Evolutionary conservation across 2,888 invertebrate genomes (phyloP).

Genomic region (Yponomeuta plumbellus): DNA sequence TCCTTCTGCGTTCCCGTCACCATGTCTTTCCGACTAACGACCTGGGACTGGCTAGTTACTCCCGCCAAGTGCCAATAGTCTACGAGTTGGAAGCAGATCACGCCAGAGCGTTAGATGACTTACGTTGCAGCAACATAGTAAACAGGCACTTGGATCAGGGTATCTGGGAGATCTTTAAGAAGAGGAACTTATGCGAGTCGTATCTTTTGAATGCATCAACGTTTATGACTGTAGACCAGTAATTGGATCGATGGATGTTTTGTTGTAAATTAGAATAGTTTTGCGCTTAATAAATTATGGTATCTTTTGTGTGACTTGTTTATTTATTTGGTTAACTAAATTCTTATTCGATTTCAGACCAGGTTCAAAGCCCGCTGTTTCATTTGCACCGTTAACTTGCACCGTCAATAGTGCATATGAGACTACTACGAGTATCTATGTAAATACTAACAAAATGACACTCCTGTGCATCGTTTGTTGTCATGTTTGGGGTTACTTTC

Average conservation of each 20-base stretch:
- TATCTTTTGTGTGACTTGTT: no score
- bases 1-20: slow-evolving; percentile 17
- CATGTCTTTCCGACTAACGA: neutral
- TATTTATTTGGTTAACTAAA: no score
- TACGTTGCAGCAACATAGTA: slow-evolving; percentile 19
- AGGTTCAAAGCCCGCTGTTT: no score
- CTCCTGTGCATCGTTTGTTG: no score
- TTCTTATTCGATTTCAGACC: no score
- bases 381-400: no score
- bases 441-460: no score
- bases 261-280: neutral
- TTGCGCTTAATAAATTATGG: no score
- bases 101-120: slow-evolving; percentile 17
- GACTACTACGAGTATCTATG: no score
- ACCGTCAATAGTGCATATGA: no score
- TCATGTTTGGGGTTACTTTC: no score
- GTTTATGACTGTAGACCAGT: neutral
- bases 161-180: slow-evolving; percentile 16
- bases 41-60: slow-evolving; percentile 15
- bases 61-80: slow-evolving; percentile 14
- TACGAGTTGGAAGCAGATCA: slow-evolving; percentile 19
- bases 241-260: neutral
- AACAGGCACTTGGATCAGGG: slow-evolving; percentile 21
- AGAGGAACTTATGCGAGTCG: slow-evolving; percentile 21
- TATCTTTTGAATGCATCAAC: slow-evolving; percentile 13